Base-by-base conservation (phyloP, 2,888 invertebrate genomes). In the Drosophila macrospina region DNA sequence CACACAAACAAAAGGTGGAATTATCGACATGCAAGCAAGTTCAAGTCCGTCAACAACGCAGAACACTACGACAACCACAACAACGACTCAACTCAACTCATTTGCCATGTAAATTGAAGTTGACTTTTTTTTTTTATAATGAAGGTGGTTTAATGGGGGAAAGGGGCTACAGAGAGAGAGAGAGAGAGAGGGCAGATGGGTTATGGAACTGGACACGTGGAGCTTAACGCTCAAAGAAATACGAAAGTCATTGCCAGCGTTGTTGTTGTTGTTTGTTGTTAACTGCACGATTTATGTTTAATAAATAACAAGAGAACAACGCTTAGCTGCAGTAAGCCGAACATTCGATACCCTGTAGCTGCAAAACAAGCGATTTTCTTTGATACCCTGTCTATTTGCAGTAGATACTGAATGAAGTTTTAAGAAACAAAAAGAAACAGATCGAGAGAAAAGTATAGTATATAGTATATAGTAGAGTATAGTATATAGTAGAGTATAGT, bases 51-150 rank as follows among this genome's bases (percentile, higher is more conserved):
- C 62, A 42, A 55, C 50, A 64, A 48, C 26, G 42, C 34, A 44
- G 26, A 39, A 48, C 30, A 26, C 16, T 26, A 64, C 56, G 10
- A 36, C 41, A 65, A 50, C 62, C 59, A 61, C 20, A n/a, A 48
- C 45, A 50, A 39, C 41, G 26, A 50, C 50, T 61, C 52, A 68
- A 50, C 50, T 61, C 52, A 68, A 68, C 82, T 83, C 79, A 85
- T 87, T 83, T 87, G 64, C 67, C 77, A 87, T 83, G 86, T 79
- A 87, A 83, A 87, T 83, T 81, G 62, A 67, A 74, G 82, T 76
- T 69, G 70, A 65, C 54, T 77, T 60, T 52, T 37, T 34, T 77
- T 60, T 52, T 37, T 34, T 32, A 28, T 52, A 65, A 63, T 55
- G 20, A 20, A 20, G 20, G 20, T 20, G 20, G 20, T 11, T 16